A percentile compares a stretch with the other conserved stretches of the same genome.
Evolutionary conservation across 2,113 vertebrate genomes (phyloP).

Genomic region (Anarhynchus alexandrinus): DNA sequence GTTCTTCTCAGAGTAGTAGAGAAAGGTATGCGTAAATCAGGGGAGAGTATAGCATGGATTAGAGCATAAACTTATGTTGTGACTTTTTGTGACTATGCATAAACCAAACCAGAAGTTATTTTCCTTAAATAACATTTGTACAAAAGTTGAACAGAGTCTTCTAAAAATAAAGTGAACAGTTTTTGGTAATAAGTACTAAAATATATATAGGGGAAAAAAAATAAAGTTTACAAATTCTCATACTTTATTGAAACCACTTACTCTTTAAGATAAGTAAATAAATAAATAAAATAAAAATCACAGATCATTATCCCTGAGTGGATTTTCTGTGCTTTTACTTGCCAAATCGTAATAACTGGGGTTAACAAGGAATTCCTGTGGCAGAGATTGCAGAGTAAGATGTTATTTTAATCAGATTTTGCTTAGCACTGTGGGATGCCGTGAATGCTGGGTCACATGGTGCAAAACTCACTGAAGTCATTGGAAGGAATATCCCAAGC

Average conservation of each 20-base stretch:
- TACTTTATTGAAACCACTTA: neutral
- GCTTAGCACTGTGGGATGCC: neutral
- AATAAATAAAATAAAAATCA: neutral
- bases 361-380: neutral
- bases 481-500: neutral
- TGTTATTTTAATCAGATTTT: neutral
- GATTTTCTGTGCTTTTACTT: neutral
- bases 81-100: neutral
- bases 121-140: neutral
- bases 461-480: neutral
- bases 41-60: neutral
- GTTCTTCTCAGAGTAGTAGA: neutral
- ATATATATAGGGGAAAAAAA: neutral
- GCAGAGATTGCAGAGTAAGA: neutral
- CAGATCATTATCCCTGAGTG: neutral
- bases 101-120: neutral
- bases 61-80: neutral
- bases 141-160: neutral
- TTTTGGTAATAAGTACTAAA: neutral
- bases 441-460: neutral
- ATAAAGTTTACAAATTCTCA: neutral
- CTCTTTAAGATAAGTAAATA: neutral
- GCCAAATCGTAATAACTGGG: neutral
- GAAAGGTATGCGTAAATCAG: neutral
- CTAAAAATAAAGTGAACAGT: neutral